Percentiles rank a stretch among this genome's conserved stretches.
Evolutionary conservation across 2,113 vertebrate genomes (phyloP).

Genomic region (Mellivora capensis): DNA sequence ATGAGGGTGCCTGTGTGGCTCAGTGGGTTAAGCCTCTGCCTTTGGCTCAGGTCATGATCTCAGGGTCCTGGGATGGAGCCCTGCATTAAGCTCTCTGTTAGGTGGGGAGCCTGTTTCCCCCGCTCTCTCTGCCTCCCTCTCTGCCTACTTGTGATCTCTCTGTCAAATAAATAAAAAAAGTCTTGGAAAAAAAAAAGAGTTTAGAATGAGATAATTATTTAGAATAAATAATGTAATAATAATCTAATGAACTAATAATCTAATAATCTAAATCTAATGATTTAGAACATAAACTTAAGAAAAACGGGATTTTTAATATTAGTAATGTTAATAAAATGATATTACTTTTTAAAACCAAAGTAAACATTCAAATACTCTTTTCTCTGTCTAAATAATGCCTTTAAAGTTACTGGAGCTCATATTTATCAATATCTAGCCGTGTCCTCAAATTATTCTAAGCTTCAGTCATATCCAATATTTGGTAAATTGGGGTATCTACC

Average conservation of each 20-base stretch:
- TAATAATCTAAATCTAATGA: neutral
- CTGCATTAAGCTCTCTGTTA: too few species aligned
- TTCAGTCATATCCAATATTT: neutral
- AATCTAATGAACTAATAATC: neutral
- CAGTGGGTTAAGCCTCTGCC: too few species aligned
- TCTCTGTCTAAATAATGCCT: neutral
- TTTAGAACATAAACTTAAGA: neutral
- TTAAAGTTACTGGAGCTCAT: neutral
- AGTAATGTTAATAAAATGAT: neutral
- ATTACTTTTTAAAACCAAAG: neutral
- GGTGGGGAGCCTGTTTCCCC: too few species aligned
- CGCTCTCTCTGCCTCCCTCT: too few species aligned
- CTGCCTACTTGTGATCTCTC: too few species aligned
- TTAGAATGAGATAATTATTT: neutral
- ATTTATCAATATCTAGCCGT: neutral
- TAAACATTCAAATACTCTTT: neutral
- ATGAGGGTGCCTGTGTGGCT: neutral
- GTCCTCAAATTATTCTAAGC: neutral
- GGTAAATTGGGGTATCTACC: neutral
- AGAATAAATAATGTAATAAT: neutral
- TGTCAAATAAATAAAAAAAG: too few species aligned
- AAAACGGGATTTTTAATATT: neutral
- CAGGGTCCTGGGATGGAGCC: too few species aligned
- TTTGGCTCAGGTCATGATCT: too few species aligned
- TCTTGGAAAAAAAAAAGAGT: too few species aligned